Evolutionary conservation across 1,140 invertebrate species (phyloP), one percentile per base, ranked within the genome.

Genomic region (Daktulosphaira vitifoliae): DNA sequence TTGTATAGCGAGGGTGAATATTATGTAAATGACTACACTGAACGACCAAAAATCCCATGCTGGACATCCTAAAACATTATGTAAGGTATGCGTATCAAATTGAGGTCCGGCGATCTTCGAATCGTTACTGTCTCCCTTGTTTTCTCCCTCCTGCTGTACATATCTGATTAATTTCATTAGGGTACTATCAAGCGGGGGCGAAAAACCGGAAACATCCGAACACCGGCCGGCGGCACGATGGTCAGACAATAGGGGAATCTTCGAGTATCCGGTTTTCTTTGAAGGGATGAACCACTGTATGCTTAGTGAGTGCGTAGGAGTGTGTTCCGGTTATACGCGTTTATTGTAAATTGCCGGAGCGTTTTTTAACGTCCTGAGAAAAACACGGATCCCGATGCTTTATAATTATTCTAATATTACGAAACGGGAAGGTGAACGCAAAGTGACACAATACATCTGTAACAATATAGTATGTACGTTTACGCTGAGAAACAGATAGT

Each of bases 161-260:
- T n/a, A n/a, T n/a, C n/a, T n/a, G n/a, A n/a, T n/a, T n/a, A n/a
- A n/a, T n/a, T n/a, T n/a, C n/a, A n/a, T n/a, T n/a, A n/a, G n/a
- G n/a, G n/a, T n/a, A n/a, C n/a, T n/a, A n/a, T n/a, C n/a, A 5
- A 9, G 56, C 56, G 56, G 56, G 56, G 56, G 56, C 56, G 56
- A 62, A 62, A 37, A 62, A 62, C 56, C 56, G 56, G 56, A 62
- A 62, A 62, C 42, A 62, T 62, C 56, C 56, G 25, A 25, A 46
- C 39, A 26, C 56, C 56, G 56, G 42, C 56, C 56, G 13, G 18
- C 52, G 37, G 3, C 53, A n/a, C n/a, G 29, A 11, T 11, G 29
- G 51, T 20, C n/a, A 39, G 7, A 48, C 42, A 62, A 62, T 48
- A 16, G 22, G 23, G 38, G 56, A 62, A 62, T 62, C 56, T 62